Percentiles rank a stretch among this genome's conserved stretches.
These are phyloP conservation scores for Idris sp. DNA, from an alignment of 1,140 invertebrate genomes.

Conservation along the genomic window DNA sequence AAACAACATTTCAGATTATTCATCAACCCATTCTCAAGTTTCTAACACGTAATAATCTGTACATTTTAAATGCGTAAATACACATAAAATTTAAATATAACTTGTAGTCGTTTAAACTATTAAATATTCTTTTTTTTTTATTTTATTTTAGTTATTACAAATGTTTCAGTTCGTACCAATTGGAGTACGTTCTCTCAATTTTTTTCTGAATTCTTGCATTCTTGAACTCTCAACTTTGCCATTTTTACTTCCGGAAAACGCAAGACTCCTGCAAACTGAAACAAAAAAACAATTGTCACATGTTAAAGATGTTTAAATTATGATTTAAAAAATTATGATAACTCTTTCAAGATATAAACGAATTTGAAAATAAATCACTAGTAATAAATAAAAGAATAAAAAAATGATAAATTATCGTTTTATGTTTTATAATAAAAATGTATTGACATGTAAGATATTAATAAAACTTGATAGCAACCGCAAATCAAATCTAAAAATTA, in stretches of 20 bases:
- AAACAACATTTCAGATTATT: no score
- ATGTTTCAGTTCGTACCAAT: no score
- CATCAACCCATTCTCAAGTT: no score
- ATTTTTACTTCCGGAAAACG: slow-evolving; percentile 57
- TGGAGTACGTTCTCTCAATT: slow-evolving; percentile 73
- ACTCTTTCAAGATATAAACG: not conserved
- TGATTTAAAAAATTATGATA: not conserved
- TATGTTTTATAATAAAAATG: not conserved
- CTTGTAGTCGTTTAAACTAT: no score
- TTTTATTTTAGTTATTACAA: no score
- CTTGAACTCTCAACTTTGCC: slow-evolving; percentile 66
- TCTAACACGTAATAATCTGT: no score
- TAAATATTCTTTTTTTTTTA: no score
- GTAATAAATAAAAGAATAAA: no score
- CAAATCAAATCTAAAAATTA: slow-evolving; percentile 9
- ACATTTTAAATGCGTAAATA: no score
- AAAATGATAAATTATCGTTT: not conserved
- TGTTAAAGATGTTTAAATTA: not conserved
- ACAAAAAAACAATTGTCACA: slow-evolving; percentile 24
- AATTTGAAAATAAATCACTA: no score
- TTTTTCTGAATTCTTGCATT: slow-evolving; percentile 74
- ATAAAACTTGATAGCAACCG: not conserved
- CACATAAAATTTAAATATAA: no score
- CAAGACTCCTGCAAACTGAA: slow-evolving; percentile 53
- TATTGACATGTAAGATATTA: not conserved